Conservation (phyloP, 2,797 vertebrate genomes). For the Sebastes minor region DNA sequence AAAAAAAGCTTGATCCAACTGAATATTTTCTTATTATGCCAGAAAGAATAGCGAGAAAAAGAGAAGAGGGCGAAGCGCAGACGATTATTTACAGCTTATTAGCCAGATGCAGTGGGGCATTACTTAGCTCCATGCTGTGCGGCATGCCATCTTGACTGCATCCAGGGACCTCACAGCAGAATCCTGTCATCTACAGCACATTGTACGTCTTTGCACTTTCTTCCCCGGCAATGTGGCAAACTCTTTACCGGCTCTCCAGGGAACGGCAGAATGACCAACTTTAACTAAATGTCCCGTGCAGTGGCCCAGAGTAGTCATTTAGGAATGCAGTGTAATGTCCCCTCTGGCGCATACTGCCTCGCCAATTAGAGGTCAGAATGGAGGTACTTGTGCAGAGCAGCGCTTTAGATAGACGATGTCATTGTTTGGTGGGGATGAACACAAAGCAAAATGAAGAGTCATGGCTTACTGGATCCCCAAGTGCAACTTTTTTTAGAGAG, state of each 20-base stretch:
- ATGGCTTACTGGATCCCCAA: constrained; percentile 30
- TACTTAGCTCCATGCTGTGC: constrained; percentile 71
- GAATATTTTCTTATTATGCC: constrained; percentile 74
- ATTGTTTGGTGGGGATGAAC: constrained; percentile 52
- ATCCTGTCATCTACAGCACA: constrained; percentile 70
- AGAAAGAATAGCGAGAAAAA: constrained; percentile 46
- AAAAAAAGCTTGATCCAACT: constrained; percentile 53
- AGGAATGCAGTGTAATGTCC: constrained; percentile 64
- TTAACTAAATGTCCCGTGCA: constrained; percentile 75
- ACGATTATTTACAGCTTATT: constrained; percentile 83
- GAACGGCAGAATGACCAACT: constrained; percentile 66
- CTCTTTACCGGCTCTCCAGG: constrained; percentile 64
- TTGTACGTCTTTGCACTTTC: constrained; percentile 69
- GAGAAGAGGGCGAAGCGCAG: constrained; percentile 27
- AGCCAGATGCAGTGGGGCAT: constrained; percentile 73
- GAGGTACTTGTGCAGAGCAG: constrained; percentile 39
- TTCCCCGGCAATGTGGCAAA: constrained; percentile 52
- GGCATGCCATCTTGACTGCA: constrained; percentile 51
- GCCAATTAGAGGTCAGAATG: constrained; percentile 74
- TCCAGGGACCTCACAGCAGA: constrained; percentile 65
- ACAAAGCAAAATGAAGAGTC: constrained; percentile 37
- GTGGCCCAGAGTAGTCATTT: constrained; percentile 69
- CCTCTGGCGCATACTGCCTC: constrained; percentile 49
- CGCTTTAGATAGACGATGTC: constrained; percentile 62
- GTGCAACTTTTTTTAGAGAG: constrained; percentile 24